These are phyloP conservation scores for Drosophila tani DNA, from an alignment of 1,140 invertebrate genomes.

Conservation along the genomic window DNA sequence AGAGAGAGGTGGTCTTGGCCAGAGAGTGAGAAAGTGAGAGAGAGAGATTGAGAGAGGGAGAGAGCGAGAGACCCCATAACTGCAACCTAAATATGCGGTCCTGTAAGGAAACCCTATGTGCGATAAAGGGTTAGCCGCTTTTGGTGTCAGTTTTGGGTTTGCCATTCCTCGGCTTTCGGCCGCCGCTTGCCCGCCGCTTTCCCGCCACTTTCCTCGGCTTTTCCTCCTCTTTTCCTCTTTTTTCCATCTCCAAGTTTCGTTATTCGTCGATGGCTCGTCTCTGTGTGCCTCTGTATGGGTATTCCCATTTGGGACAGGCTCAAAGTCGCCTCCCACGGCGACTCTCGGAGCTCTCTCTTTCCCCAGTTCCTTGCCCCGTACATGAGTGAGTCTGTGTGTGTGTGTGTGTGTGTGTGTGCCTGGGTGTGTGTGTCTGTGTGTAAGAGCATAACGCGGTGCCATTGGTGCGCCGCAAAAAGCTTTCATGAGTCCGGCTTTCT, in stretches of 20 bases:
- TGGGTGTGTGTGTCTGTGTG: slow-evolving; percentile 57
- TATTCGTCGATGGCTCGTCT: slow-evolving; percentile 63
- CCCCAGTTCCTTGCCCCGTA: slow-evolving; percentile 7
- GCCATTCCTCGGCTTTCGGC: slow-evolving; percentile 70
- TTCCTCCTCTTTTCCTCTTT: background rate
- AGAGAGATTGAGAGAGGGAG: slow-evolving; percentile 10
- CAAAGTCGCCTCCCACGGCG: slow-evolving; percentile 34
- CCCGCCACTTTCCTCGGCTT: background rate
- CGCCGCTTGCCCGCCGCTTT: slow-evolving; percentile 19
- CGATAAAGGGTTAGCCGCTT: slow-evolving; percentile 85
- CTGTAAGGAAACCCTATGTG: slow-evolving; percentile 85
- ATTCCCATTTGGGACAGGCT: slow-evolving; percentile 60
- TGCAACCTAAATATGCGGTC: slow-evolving; percentile 85
- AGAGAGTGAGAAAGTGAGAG: slow-evolving; percentile 6
- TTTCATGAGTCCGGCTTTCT: slow-evolving; percentile 77
- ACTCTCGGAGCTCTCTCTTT: slow-evolving; percentile 2
- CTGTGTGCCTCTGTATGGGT: slow-evolving; percentile 20
- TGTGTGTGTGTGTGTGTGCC: slow-evolving; percentile 31
- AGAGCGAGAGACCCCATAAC: slow-evolving; percentile 63
- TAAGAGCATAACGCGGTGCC: slow-evolving; percentile 84
- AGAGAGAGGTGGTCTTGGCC: slow-evolving; percentile 8
- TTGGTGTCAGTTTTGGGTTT: slow-evolving; percentile 84
- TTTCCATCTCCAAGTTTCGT: slow-evolving; percentile 60
- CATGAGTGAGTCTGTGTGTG: slow-evolving; percentile 13
- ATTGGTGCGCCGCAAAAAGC: slow-evolving; percentile 85